Evolutionary conservation across 2,888 invertebrate species (phyloP).

Genomic region (Macrophya annulata): DNA sequence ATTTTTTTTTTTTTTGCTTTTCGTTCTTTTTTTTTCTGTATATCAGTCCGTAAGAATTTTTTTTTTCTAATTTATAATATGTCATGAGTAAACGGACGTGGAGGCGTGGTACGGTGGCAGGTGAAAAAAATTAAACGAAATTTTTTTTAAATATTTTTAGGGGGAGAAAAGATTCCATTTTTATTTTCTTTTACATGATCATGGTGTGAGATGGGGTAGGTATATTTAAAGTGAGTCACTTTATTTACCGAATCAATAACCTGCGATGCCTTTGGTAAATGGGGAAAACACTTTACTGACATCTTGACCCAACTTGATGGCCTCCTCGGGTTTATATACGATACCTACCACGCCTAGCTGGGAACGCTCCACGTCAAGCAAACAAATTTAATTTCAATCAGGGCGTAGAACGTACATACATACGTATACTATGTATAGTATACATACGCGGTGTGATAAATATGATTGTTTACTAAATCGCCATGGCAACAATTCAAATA

Average conservation of each 20-base stretch:
- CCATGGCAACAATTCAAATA: slow-evolving; percentile 29
- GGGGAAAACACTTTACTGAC: slow-evolving; percentile 23
- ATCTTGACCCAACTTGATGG: slow-evolving; percentile 30
- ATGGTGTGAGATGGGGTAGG: not conserved
- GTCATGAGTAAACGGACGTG: not conserved
- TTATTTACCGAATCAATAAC: slow-evolving; percentile 7
- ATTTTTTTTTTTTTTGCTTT: not conserved
- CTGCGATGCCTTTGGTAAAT: slow-evolving; percentile 27
- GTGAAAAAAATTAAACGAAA: not conserved
- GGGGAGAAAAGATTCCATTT: not conserved
- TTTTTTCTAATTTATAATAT: not conserved
- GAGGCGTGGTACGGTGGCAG: not conserved
- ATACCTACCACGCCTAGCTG: not conserved
- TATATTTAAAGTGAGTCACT: not conserved
- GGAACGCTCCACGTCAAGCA: not conserved
- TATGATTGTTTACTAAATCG: slow-evolving; percentile 13
- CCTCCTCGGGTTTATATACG: not conserved
- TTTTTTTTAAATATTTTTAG: not conserved
- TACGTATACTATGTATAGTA: too few species aligned
- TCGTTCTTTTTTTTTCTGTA: not conserved
- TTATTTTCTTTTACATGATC: not conserved
- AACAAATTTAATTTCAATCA: slow-evolving; percentile 50
- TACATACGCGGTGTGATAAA: not conserved
- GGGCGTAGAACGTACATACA: not conserved
- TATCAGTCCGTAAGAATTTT: not conserved